Evolutionary conservation across 2,797 vertebrate genomes (phyloP).

Genomic region (Ara ararauna): DNA sequence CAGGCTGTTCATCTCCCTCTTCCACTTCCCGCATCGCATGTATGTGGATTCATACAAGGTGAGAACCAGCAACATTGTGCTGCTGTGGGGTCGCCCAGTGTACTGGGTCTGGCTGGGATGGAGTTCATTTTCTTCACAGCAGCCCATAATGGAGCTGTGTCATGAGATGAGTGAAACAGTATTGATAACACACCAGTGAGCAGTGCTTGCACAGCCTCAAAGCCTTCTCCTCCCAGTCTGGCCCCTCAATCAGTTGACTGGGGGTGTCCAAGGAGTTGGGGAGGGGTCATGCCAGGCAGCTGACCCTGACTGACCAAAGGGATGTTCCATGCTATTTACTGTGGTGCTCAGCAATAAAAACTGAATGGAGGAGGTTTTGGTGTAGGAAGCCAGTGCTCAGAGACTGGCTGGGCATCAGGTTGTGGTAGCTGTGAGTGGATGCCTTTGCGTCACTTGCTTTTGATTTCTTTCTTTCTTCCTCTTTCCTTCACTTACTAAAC

Average conservation of each 20-base stretch:
- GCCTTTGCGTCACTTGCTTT: background rate
- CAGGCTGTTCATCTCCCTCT: constrained; percentile 87
- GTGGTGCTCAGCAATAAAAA: background rate
- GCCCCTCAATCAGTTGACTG: background rate
- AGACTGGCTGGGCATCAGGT: background rate
- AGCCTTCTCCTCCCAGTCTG: background rate
- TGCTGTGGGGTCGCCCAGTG: fast-evolving
- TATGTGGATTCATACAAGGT: constrained; percentile 92
- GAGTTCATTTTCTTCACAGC: fast-evolving
- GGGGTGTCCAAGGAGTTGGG: background rate
- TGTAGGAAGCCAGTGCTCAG: background rate
- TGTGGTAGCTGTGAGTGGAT: background rate
- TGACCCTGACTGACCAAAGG: background rate
- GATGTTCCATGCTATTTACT: fast-evolving
- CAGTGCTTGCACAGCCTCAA: background rate
- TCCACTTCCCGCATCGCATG: constrained; percentile 91
- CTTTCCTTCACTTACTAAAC: background rate
- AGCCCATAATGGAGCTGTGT: fast-evolving
- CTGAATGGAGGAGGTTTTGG: background rate
- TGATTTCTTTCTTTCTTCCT: background rate
- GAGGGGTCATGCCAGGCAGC: background rate
- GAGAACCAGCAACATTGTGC: fast-evolving
- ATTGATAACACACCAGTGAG: fast-evolving
- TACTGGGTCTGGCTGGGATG: background rate
- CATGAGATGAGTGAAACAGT: background rate